A percentile compares a stretch with the other conserved stretches of the same genome.
These are phyloP conservation scores for Papilio glaucus DNA, from an alignment of 1,140 invertebrate genomes.

Conservation along the genomic window DNA sequence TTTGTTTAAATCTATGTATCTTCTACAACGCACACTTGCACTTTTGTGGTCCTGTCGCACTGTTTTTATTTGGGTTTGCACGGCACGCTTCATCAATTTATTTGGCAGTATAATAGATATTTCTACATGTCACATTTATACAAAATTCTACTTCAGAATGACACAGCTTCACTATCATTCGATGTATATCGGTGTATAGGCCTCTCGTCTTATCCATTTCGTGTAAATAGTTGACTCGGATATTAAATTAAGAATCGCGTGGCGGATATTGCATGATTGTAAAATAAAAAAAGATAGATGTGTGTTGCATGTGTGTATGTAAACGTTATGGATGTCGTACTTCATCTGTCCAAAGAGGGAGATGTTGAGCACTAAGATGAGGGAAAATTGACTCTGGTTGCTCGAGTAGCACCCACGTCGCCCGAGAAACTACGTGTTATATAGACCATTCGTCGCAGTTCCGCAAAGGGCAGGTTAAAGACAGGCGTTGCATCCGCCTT, in stretches of 20 bases:
- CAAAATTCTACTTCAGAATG: slow-evolving; percentile 67
- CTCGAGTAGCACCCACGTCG: slow-evolving; percentile 63
- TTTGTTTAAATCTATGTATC: slow-evolving; percentile 43
- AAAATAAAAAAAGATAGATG: slow-evolving; percentile 73
- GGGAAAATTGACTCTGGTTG: slow-evolving; percentile 80
- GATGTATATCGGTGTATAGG: slow-evolving; percentile 66
- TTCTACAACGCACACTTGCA: slow-evolving; percentile 58
- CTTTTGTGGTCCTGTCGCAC: slow-evolving; percentile 74
- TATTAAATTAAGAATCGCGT: slow-evolving; percentile 46
- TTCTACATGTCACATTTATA: slow-evolving; percentile 57
- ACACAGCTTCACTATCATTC: slow-evolving; percentile 69
- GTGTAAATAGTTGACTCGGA: slow-evolving; percentile 66
- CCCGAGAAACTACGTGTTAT: slow-evolving; percentile 73
- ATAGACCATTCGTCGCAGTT: slow-evolving; percentile 60
- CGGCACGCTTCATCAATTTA: slow-evolving; percentile 65
- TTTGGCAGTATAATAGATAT: slow-evolving; percentile 56
- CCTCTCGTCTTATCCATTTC: slow-evolving; percentile 57
- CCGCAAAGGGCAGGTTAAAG: slow-evolving; percentile 46
- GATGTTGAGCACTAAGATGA: slow-evolving; percentile 78
- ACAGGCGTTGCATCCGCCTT: slow-evolving; percentile 44
- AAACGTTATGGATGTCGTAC: slow-evolving; percentile 78
- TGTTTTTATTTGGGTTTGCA: slow-evolving; percentile 62
- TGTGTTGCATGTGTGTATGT: slow-evolving; percentile 83
- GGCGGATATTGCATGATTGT: slow-evolving; percentile 77
- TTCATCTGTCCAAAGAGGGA: slow-evolving; percentile 73